These are phyloP conservation scores for Camptogramma bilineatum DNA, from an alignment of 2,888 invertebrate genomes.

Conservation along the genomic window DNA sequence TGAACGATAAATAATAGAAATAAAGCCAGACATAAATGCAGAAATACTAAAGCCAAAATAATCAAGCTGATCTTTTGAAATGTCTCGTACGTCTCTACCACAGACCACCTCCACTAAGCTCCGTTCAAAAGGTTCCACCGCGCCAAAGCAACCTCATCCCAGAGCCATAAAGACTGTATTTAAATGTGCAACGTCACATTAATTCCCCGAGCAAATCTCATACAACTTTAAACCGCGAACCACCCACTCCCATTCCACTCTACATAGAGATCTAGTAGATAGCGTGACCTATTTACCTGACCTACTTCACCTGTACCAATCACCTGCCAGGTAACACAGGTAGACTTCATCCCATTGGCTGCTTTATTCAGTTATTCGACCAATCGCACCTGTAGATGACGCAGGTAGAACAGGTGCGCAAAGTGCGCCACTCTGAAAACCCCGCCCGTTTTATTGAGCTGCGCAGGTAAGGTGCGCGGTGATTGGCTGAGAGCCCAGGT, in stretches of 20 bases:
- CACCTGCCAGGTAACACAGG: slow-evolving; percentile 67
- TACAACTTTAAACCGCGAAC: slow-evolving; percentile 19
- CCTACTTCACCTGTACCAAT: slow-evolving; percentile 58
- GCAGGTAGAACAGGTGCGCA: slow-evolving; percentile 67
- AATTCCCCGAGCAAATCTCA: slow-evolving; percentile 31
- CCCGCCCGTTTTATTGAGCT: slow-evolving; percentile 83
- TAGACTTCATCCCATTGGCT: slow-evolving; percentile 34
- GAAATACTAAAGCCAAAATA: not conserved
- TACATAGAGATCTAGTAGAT: slow-evolving; percentile 17
- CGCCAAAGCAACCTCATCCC: slow-evolving; percentile 26
- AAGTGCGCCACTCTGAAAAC: slow-evolving; percentile 59
- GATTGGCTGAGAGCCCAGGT: slow-evolving; percentile 77
- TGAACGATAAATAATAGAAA: no score
- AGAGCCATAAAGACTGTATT: slow-evolving; percentile 35
- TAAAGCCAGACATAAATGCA: not conserved
- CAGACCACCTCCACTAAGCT: slow-evolving; percentile 26
- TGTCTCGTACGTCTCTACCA: not conserved
- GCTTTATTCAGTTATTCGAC: slow-evolving; percentile 43
- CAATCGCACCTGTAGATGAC: slow-evolving; percentile 62
- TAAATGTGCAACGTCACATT: slow-evolving; percentile 35
- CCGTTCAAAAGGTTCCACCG: slow-evolving; percentile 25
- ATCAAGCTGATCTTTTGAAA: not conserved
- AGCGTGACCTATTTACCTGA: slow-evolving; percentile 53
- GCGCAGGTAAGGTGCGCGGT: slow-evolving; percentile 83
- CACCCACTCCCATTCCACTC: slow-evolving; percentile 20